Evolutionary conservation across 2,113 vertebrate genomes (phyloP), one percentile per base, ranked within the genome.

Genomic region (Suncus etruscus): DNA sequence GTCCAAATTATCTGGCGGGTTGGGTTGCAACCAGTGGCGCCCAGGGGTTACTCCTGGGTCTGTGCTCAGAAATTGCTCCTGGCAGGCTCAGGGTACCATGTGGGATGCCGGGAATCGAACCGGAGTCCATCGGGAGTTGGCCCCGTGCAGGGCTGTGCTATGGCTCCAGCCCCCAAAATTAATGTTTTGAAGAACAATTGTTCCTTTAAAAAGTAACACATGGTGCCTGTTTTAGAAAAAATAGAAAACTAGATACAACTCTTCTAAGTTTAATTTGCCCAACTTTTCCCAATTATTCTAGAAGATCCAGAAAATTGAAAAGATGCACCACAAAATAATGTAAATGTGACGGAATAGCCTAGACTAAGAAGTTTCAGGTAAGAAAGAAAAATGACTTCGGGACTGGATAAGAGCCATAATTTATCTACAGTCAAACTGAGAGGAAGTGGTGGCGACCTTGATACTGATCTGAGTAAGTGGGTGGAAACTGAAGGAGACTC

Each of bases 341-440:
- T 45, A 84, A 12, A 10, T 74, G n/a, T 39, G 4, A 32, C 5
- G 77, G 11, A 68, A 69, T 1, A 27, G 12, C 27, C 68, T 86
- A 18, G 27, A 87, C 77, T 61, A 72, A 11, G 15, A 74, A 83
- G n/a, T 78, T 95, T 94, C 86, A 66, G 20, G 51, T 74, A 45
- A 74, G 47, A 72, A 47, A n/a, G 63, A 69, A 86, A 70, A 91
- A 65, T 32, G 85, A 83, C 14, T 45, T 79, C 25, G 73, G 45
- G 63, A 6, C 16, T 90, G 32, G 18, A 3, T 11, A 70, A 82
- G 2, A n/a, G 39, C 39, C 16, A 72, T n/a, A 58, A 83, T 27
- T 48, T 69, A n/a, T 31, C 31, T 51, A 86, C 14, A 85, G 50
- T 74, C 58, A 95, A 91, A 73, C 65, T 54, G 32, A 22, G 48